These are phyloP conservation scores for Drosophila sechellia DNA, from an alignment of 1,140 invertebrate species.

Conservation along the genomic window DNA sequence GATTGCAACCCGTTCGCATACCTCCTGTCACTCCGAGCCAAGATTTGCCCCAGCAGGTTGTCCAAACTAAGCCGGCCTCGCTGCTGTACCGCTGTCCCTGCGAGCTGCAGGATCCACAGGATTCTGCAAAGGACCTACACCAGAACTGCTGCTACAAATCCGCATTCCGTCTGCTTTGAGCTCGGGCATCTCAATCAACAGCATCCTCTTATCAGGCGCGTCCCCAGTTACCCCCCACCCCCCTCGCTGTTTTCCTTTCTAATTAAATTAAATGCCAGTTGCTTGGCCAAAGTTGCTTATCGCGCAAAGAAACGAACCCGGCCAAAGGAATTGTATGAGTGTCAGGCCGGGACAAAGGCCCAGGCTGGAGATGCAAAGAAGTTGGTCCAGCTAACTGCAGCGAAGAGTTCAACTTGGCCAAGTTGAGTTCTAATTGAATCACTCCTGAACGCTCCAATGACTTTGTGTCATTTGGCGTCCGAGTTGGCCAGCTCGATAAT, in stretches of 20 bases:
- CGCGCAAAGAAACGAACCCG: constrained; percentile 16
- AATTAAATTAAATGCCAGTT: constrained; percentile 73
- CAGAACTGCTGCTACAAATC: constrained; percentile 57
- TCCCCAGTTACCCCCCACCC: background rate
- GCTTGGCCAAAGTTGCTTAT: constrained; percentile 64
- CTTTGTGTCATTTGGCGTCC: constrained; percentile 58
- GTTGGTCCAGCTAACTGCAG: constrained; percentile 35
- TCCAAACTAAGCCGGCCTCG: constrained; percentile 28
- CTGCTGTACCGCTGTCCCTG: constrained; percentile 44
- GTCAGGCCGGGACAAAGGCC: constrained; percentile 25
- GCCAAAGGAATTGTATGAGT: constrained; percentile 42
- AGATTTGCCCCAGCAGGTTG: constrained; percentile 15
- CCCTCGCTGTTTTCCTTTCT: constrained; percentile 30
- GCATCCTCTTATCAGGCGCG: constrained; percentile 43
- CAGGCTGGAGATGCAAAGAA: constrained; percentile 54
- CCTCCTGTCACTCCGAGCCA: constrained; percentile 9
- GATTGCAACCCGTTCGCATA: background rate
- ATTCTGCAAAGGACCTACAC: constrained; percentile 10
- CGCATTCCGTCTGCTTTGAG: constrained; percentile 65
- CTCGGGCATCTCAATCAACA: constrained; percentile 45
- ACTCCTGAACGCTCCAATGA: constrained; percentile 60
- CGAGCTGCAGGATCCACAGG: constrained; percentile 17
- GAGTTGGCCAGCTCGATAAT: constrained; percentile 32
- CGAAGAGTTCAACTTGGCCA: constrained; percentile 24
- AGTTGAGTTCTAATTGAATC: constrained; percentile 70